Conservation (phyloP, 1,140 invertebrate genomes). For the Probaryconus sp. region DNA sequence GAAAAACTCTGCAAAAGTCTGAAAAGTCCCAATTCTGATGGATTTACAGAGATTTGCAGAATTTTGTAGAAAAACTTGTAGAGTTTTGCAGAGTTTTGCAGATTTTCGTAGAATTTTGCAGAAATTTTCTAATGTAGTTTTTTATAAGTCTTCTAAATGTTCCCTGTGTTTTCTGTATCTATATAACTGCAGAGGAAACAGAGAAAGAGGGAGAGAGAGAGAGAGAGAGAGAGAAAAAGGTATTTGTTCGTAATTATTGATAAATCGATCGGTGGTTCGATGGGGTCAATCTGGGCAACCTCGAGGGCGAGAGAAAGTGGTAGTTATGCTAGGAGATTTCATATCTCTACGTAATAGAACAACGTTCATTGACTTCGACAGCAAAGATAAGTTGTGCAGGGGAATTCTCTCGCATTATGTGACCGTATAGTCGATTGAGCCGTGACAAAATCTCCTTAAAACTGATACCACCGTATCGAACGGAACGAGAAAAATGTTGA, state of each 20-base stretch:
- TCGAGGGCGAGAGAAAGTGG: slow-evolving; percentile 69
- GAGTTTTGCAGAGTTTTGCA: too few relatives aligned
- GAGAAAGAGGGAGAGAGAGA: too few relatives aligned
- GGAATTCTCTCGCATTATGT: slow-evolving; percentile 37
- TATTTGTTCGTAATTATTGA: slow-evolving; percentile 67
- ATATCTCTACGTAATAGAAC: slow-evolving; percentile 55
- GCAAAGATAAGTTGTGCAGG: not conserved
- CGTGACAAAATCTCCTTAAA: slow-evolving; percentile 38
- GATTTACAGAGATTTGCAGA: too few relatives aligned
- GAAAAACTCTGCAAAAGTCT: too few relatives aligned
- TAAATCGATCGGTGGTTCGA: slow-evolving; percentile 66
- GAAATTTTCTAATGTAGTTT: too few relatives aligned
- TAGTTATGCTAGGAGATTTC: slow-evolving; percentile 63
- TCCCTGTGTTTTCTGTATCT: too few relatives aligned
- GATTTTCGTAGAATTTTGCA: too few relatives aligned
- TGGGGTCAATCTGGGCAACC: slow-evolving; percentile 64
- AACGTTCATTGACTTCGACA: slow-evolving; percentile 58
- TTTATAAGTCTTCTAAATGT: too few relatives aligned
- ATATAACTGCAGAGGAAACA: too few relatives aligned
- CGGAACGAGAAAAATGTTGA: slow-evolving; percentile 13
- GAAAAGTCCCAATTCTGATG: too few relatives aligned
- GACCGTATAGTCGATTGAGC: slow-evolving; percentile 25
- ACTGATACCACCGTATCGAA: slow-evolving; percentile 14
- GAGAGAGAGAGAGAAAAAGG: too few relatives aligned
- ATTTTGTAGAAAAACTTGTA: too few relatives aligned